Evolutionary conservation across 2,888 invertebrate genomes (phyloP).

Genomic region (Chaitophorus viminalis): DNA sequence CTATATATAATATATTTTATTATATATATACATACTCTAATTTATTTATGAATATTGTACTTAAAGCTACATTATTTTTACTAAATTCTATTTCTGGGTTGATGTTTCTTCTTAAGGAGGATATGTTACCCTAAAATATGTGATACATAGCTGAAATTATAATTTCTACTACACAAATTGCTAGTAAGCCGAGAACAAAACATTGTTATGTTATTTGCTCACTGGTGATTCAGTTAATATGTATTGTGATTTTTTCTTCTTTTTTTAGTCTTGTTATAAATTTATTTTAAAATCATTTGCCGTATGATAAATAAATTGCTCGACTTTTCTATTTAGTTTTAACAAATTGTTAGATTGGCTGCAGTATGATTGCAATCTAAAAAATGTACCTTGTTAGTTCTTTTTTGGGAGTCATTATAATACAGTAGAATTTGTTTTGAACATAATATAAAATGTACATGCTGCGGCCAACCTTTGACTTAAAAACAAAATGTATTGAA

Average conservation of each 20-base stretch:
- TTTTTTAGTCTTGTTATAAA: slow-evolving; percentile 55
- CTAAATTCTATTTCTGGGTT: slow-evolving; percentile 26
- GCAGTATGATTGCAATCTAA: slow-evolving; percentile 30
- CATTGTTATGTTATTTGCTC: slow-evolving; percentile 37
- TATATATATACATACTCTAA: neutral
- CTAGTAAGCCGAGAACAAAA: slow-evolving; percentile 17
- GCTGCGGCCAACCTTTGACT: slow-evolving; percentile 49
- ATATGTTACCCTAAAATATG: slow-evolving; percentile 4
- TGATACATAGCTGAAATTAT: slow-evolving; percentile 45
- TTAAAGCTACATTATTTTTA: slow-evolving; percentile 26
- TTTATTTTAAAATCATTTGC: slow-evolving; percentile 46
- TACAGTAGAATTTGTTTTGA: slow-evolving; percentile 38
- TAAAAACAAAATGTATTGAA: slow-evolving; percentile 56
- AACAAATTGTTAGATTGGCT: slow-evolving; percentile 58
- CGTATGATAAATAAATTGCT: slow-evolving; percentile 46
- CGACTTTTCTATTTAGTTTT: slow-evolving; percentile 60
- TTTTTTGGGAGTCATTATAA: slow-evolving; percentile 55
- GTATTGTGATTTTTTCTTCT: slow-evolving; percentile 57
- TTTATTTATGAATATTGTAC: slow-evolving; percentile 4
- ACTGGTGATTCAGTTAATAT: slow-evolving; percentile 34
- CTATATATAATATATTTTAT: neutral
- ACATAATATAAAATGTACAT: slow-evolving; percentile 22
- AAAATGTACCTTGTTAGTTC: slow-evolving; percentile 49
- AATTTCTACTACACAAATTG: slow-evolving; percentile 45
- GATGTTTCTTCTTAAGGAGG: slow-evolving; percentile 7